phyloP scores from a whole-genome alignment of 2,888 invertebrate genomes.

The Rhogogaster chlorosoma region DNA sequence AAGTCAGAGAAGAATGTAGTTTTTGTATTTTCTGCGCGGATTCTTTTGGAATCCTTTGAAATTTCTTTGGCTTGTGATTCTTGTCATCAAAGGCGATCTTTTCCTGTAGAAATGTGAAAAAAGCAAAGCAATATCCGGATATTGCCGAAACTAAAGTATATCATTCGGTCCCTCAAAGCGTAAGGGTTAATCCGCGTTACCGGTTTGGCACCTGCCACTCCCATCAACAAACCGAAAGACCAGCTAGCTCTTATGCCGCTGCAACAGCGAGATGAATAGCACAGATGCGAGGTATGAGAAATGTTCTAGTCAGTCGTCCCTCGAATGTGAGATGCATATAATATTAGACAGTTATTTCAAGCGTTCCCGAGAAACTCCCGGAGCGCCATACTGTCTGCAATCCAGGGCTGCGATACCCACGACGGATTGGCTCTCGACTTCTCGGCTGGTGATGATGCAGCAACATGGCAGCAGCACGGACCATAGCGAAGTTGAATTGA shows the following conservation, averaged over 20 bases:
- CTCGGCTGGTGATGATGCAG: background rate
- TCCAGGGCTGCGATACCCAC: conserved; percentile 19
- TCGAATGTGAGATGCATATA: conserved; percentile 36
- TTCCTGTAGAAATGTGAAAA: no score
- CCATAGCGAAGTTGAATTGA: background rate
- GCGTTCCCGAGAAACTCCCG: conserved; percentile 46
- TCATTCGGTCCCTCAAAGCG: background rate
- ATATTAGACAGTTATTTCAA: conserved; percentile 51
- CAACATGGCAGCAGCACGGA: background rate
- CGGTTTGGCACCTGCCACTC: background rate
- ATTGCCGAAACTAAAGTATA: background rate
- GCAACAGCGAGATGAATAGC: background rate
- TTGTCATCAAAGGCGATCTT: background rate
- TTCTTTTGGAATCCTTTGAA: background rate
- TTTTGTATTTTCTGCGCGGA: background rate
- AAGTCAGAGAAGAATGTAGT: background rate
- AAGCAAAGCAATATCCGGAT: background rate
- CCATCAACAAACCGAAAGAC: background rate
- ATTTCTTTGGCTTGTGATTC: background rate
- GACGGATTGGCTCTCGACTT: background rate
- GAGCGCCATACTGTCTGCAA: conserved; percentile 50
- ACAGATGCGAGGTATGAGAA: background rate
- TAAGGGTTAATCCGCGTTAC: conserved; percentile 6
- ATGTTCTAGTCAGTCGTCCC: background rate
- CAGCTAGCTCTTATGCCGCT: background rate